Evolutionary conservation across 2,113 vertebrate species (phyloP).

Genomic region (Paralichthys olivaceus): DNA sequence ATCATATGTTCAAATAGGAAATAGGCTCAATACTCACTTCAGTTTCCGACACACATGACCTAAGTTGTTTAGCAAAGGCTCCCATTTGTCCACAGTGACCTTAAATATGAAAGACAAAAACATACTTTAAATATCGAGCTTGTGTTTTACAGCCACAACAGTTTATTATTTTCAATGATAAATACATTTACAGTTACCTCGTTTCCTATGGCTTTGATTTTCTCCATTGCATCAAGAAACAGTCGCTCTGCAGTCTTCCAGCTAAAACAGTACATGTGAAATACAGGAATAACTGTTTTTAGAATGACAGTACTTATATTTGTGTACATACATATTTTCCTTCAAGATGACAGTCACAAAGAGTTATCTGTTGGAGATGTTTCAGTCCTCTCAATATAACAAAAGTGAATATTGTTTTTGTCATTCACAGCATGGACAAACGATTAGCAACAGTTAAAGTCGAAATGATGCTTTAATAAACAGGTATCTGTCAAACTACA

Average conservation of each 20-base stretch:
- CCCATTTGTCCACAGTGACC: conserved; percentile 99
- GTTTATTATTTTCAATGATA: neutral
- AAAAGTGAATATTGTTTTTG: neutral
- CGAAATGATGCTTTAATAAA: neutral
- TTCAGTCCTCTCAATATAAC: too few species aligned
- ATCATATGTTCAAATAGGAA: neutral
- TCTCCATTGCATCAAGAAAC: conserved; percentile 98
- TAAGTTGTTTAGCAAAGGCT: conserved; percentile 96
- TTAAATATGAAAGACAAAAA: conserved; percentile 51
- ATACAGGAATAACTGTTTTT: neutral
- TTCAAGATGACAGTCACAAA: too few species aligned
- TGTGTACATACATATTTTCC: too few species aligned
- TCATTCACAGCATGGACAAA: too few species aligned
- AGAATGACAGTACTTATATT: too few species aligned
- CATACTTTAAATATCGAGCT: neutral
- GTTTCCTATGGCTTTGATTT: conserved; percentile 98
- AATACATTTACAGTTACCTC: conserved; percentile 84
- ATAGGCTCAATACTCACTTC: conserved; percentile 86
- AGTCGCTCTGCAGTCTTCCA: conserved; percentile 97
- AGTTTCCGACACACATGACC: conserved; percentile 98
- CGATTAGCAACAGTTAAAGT: too few species aligned
- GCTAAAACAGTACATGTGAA: conserved; percentile 78
- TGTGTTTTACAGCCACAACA: neutral
- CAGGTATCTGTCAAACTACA: conserved; percentile 2
- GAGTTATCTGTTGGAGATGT: too few species aligned